Percentiles rank a stretch among this genome's conserved stretches.
phyloP scores from a whole-genome alignment of 2,113 vertebrate genomes.

The Hippolais icterina region DNA sequence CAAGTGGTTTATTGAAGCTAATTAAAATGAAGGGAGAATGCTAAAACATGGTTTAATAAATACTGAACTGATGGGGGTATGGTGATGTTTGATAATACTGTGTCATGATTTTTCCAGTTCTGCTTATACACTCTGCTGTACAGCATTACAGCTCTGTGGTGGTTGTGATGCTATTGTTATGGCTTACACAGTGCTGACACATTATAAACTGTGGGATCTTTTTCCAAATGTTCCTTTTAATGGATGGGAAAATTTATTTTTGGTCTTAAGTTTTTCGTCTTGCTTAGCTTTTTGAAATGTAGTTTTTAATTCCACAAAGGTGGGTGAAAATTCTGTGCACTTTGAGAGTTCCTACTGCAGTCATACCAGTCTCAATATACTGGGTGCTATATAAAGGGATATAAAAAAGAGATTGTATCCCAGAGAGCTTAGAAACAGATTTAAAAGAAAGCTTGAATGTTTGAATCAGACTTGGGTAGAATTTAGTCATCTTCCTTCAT shows the following conservation, averaged over 20 bases:
- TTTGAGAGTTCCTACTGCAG: neutral
- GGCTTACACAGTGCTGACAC: neutral
- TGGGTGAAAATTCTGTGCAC: neutral
- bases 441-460: neutral
- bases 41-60: neutral
- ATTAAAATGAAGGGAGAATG: neutral
- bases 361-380: neutral
- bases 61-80: neutral
- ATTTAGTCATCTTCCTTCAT: neutral
- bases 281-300: neutral
- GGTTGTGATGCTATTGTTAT: neutral
- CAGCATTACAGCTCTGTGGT: neutral
- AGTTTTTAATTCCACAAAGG: neutral
- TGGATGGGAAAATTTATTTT: neutral
- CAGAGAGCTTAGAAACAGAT: neutral
- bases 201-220: neutral
- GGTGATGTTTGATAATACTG: neutral
- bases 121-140: neutral
- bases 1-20: neutral
- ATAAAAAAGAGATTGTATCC: neutral
- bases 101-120: neutral
- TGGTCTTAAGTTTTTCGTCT: neutral
- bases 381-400: neutral
- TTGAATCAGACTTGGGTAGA: neutral
- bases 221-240: neutral